Base-by-base conservation (phyloP, 2,888 invertebrate genomes). In the Tethea ocularis region DNA sequence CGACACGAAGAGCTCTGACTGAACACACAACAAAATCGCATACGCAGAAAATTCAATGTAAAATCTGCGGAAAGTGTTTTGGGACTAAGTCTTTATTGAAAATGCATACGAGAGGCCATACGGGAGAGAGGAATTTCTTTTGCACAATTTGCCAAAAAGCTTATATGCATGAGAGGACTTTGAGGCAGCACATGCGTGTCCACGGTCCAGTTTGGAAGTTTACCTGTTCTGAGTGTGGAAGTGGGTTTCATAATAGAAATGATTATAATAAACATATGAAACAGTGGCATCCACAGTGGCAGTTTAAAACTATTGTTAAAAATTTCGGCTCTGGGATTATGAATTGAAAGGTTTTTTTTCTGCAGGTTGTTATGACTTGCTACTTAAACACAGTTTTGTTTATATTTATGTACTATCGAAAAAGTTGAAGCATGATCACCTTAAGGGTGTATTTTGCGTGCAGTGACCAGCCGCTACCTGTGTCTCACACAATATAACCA, bases 201-300 rank as follows among this genome's bases (percentile, higher is more conserved):
- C 92, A 93, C 53, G 88, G 86, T 0, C 83, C 88, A 0, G 75
- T 82, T 0, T 87, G 87, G 84, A 89, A 86, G 69, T 85, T 85
- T 11, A 76, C 76, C 0, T 91, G 92, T 41, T 70, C 87, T 0
- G 88, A 89, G 62, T 91, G 93, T 56, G 89, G 88, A 0, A 89
- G 66, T 38, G 88, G 87, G 0, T 91, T 88, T 51, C 86, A 86
- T 57, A 88, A 85, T 66, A 80, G 86, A 1, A 88, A 87, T 57
- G 91, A 91, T 62, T 90, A 78, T 57, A 88, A 85, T 56, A 87
- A 87, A 23, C 91, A 92, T 33, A 83, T 91, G 76, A 91, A 88
- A 26, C 87, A 91, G 24, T 91, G 90, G 91, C 91, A 92, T 63
- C 88, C 90, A 0, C 86, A 90, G 22, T 87, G 86, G 84, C 86